These are phyloP conservation scores for Drosophila leonis DNA, from an alignment of 2,888 invertebrate species.

Conservation along the genomic window DNA sequence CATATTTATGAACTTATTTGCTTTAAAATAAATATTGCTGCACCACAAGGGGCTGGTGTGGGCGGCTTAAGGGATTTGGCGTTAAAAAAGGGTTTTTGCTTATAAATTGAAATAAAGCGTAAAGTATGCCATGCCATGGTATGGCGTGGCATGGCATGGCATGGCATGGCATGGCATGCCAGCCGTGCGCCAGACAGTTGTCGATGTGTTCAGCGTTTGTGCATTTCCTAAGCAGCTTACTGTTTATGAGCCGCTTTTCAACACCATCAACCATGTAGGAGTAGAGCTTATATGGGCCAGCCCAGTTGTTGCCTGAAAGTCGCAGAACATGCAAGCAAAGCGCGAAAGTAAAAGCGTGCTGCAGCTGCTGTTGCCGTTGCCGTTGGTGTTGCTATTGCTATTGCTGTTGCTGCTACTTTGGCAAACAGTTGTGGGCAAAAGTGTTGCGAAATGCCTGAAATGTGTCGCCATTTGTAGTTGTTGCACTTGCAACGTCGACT, in stretches of 20 bases:
- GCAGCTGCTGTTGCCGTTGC: constrained; percentile 20
- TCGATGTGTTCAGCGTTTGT: constrained; percentile 53
- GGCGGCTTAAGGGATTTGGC: constrained; percentile 69
- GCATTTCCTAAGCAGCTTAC: constrained; percentile 74
- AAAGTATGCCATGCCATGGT: constrained; percentile 51
- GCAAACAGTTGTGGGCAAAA: constrained; percentile 57
- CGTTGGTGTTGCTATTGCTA: not conserved
- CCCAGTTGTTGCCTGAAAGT: constrained; percentile 15
- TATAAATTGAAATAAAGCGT: constrained; percentile 74
- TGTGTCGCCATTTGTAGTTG: constrained; percentile 71
- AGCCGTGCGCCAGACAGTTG: constrained; percentile 35
- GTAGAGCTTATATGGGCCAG: constrained; percentile 30
- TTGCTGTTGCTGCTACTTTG: constrained; percentile 25
- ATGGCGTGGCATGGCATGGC: constrained; percentile 7
- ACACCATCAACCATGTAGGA: constrained; percentile 44
- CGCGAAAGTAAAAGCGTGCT: constrained; percentile 43
- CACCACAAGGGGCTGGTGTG: constrained; percentile 3
- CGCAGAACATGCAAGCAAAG: constrained; percentile 7
- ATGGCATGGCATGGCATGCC: constrained; percentile 4
- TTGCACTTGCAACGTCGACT: constrained; percentile 28
- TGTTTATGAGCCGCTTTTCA: constrained; percentile 77
- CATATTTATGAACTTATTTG: constrained; percentile 81
- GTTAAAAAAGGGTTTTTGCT: constrained; percentile 64
- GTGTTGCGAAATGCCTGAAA: constrained; percentile 73
- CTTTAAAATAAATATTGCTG: constrained; percentile 74